These are phyloP conservation scores for Danio choprae DNA, from an alignment of 2,797 vertebrate species.

Conservation along the genomic window DNA sequence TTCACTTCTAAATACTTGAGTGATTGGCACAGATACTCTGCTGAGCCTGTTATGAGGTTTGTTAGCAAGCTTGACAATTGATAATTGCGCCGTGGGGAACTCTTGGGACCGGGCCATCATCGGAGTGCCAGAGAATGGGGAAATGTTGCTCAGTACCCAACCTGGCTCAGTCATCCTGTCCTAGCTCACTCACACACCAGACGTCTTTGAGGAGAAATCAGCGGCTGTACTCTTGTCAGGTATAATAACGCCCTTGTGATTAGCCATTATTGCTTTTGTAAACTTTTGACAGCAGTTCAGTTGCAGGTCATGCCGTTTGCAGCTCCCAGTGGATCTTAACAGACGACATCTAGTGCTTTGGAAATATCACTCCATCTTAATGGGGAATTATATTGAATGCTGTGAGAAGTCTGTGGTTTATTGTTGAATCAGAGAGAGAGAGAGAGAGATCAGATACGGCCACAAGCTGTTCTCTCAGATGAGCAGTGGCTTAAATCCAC, in stretches of 20 bases:
- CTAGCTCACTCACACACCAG: neutral
- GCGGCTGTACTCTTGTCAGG: neutral
- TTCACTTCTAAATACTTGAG: constrained; percentile 28
- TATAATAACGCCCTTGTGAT: neutral
- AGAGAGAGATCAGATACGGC: constrained; percentile 29
- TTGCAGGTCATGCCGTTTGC: neutral
- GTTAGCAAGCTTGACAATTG: constrained; percentile 52
- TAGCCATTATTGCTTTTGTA: constrained; percentile 21
- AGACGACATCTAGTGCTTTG: neutral
- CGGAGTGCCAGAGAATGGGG: constrained; percentile 2
- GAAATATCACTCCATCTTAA: constrained; percentile 10
- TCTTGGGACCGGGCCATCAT: constrained; percentile 36
- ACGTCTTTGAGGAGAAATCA: neutral
- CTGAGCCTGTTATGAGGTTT: constrained; percentile 52
- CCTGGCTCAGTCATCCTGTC: constrained; percentile 7
- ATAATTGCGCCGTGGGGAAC: constrained; percentile 48
- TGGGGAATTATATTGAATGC: neutral
- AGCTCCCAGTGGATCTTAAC: neutral
- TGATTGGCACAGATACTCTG: constrained; percentile 42
- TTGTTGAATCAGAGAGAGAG: constrained; percentile 1
- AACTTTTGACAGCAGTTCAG: constrained; percentile 18
- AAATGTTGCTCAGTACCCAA: constrained; percentile 18
- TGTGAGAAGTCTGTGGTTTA: constrained; percentile 18
- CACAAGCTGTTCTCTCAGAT: constrained; percentile 1
- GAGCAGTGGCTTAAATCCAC: neutral